Base-by-base conservation (phyloP, 2,888 invertebrate genomes). In the Lasioglossum lativentre region DNA sequence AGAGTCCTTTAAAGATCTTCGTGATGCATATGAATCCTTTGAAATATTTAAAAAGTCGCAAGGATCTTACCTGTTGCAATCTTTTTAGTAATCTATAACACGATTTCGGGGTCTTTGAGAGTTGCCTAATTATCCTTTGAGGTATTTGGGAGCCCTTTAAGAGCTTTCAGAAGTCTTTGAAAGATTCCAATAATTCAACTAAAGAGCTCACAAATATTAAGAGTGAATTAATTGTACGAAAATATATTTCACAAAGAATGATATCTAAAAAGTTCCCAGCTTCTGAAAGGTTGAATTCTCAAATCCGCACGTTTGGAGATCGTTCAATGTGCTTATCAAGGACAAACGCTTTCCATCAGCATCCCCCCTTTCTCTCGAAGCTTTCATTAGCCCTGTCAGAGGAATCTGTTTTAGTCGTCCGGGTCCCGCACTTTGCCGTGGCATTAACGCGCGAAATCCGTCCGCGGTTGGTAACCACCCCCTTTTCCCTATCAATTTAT, bases 371-470 rank as follows among this genome's bases (percentile, higher is more conserved):
- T 85, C 75, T 81, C 83, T 70, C 63, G 59, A 78, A 84, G 72
- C 87, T 86, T 87, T 86, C 89, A 82, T 89, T 89, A 88, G 73
- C 83, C 78, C 71, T 83, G 80, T 86, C 82, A 78, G 75, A 70
- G 83, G 82, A 89, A 83, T 87, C 83, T 80, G 89, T 87, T 89
- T 89, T 83, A 79, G 83, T 12, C 78, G n/a, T 80, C 80, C 63
- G 84, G 84, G 68, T 72, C 34, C 56, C 80, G 76, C 75, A 40
- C 78, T 75, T 78, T 78, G 56, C 68, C 59, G 66, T 76, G 66
- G 89, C 89, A 88, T 86, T 89, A 88, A 89, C 86, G 86, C 86
- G 89, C 86, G 89, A 89, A 89, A 88, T 74, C 73, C 68, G 73
- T 71, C 75, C 70, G 74, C 78, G 78, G 78, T 59, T 70, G 75